Percentiles rank a stretch among this genome's conserved stretches.
phyloP scores from a whole-genome alignment of 2,888 invertebrate species.

The Nemotelus nigrinus region DNA sequence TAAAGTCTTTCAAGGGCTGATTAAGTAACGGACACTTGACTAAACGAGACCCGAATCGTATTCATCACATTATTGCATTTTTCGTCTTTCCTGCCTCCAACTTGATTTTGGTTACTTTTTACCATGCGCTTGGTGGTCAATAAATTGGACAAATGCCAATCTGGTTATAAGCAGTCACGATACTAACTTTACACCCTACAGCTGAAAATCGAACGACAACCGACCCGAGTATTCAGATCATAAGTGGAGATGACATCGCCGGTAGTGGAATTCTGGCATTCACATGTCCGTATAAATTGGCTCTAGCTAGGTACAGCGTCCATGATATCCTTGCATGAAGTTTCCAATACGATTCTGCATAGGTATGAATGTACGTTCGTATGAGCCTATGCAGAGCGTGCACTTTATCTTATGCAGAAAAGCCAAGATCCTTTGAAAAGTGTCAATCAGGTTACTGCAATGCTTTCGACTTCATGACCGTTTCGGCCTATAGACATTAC shows the following conservation, averaged over 20 bases:
- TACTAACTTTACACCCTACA: neutral
- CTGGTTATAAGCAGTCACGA: slow-evolving; percentile 10
- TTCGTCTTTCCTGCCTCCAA: neutral
- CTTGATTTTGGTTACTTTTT: slow-evolving; percentile 25
- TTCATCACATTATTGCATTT: slow-evolving; percentile 29
- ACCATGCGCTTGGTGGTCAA: slow-evolving; percentile 5
- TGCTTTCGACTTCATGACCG: neutral
- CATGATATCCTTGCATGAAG: neutral
- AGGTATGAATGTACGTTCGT: neutral
- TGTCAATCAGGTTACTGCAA: slow-evolving; percentile 42
- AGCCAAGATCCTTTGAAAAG: slow-evolving; percentile 32
- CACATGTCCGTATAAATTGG: neutral
- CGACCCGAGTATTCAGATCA: slow-evolving; percentile 30
- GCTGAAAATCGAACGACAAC: neutral
- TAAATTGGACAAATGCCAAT: slow-evolving; percentile 40
- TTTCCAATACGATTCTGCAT: neutral
- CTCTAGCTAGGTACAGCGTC: neutral
- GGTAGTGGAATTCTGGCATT: slow-evolving; percentile 8
- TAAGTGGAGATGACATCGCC: slow-evolving; percentile 24
- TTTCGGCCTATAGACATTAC: slow-evolving; percentile 19
- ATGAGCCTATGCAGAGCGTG: slow-evolving; percentile 24
- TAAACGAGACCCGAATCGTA: neutral
- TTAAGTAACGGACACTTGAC: no score
- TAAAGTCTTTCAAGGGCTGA: no score
- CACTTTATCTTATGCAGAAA: slow-evolving; percentile 14